Evolutionary conservation across 2,888 invertebrate species (phyloP).

Genomic region (Catocala sponsa): DNA sequence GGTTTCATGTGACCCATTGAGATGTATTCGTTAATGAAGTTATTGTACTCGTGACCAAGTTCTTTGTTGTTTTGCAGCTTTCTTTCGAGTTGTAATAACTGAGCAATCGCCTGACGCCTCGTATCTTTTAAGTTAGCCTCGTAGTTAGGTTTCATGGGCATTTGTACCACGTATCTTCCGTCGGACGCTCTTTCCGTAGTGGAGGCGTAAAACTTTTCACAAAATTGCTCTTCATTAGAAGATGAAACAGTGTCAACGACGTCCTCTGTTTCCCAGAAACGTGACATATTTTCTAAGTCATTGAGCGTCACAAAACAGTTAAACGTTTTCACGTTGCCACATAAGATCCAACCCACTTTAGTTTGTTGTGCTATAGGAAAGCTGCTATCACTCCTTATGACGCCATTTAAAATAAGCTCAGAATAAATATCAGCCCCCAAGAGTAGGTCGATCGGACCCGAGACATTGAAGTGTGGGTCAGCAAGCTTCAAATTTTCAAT

Average conservation of each 20-base stretch:
- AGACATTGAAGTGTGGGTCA: too few species aligned
- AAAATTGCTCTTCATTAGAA: constrained; percentile 10
- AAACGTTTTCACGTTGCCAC: constrained; percentile 19
- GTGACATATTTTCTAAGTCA: constrained; percentile 24
- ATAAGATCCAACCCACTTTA: not conserved
- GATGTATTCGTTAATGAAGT: too few species aligned
- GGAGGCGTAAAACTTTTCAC: constrained; percentile 14
- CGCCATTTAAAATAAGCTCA: not conserved
- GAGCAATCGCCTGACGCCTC: constrained; percentile 20
- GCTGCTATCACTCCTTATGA: not conserved
- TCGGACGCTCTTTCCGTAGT: constrained; percentile 19
- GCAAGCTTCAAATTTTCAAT: too few species aligned
- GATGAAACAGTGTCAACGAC: not conserved
- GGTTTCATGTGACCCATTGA: too few species aligned
- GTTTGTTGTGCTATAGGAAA: not conserved
- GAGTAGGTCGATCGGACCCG: too few species aligned
- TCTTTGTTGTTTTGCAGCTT: too few species aligned
- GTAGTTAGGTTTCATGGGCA: constrained; percentile 29
- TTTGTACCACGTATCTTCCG: constrained; percentile 36
- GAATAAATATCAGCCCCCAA: constrained; percentile 1
- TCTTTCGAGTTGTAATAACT: constrained; percentile 25
- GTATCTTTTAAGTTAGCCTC: constrained; percentile 25
- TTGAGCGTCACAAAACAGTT: constrained; percentile 29
- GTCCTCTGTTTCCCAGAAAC: constrained; percentile 24
- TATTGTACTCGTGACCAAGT: too few species aligned